Evolutionary conservation across 2,797 vertebrate genomes (phyloP), one percentile per base, ranked within the genome.

Genomic region (Hydrophis major): DNA sequence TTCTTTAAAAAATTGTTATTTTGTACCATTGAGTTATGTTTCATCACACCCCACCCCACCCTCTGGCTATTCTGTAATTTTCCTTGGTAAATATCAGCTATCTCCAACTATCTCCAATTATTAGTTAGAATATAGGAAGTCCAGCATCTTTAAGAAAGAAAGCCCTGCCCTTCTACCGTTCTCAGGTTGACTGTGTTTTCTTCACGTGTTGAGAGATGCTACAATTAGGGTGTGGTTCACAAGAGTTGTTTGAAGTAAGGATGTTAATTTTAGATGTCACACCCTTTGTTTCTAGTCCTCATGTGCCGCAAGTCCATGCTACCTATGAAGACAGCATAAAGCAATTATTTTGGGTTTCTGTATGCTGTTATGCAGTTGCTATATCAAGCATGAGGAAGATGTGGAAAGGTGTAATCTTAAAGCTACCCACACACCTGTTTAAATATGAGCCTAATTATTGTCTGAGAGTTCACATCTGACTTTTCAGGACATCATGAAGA

Each of bases 51-150:
- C 32, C 42, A 28, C 69, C n/a, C 10, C n/a, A 37, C 22, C 69
- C 59, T n/a, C 2, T 87, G 59, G 25, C 50, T 92, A 60, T 87
- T 92, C 86, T 57, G 59, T 66, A 66, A 60, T 86, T n/a, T 28
- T 66, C 61, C 20, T 86, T 32, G 27, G 32, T 47, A 56, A 89
- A 59, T n/a, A 25, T n/a, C 89, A 90, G 12, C 47, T 53, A 53
- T 53, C 50, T 20, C 56, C 50, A 91, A n/a, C 55, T 14, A 86
- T 92, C 91, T 59, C 66, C 55, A 50, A 37, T 87, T 60, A 78
- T 57, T 89, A 78, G 32, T 37, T 90, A 60, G 59, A 56, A 63
- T 56, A 90, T 92, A 87, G 88, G 74, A 92, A 90, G 63, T 74
- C 16, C 87, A 66, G 42, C 11, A 0, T 92, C 87, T 55, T 93